phyloP scores from a whole-genome alignment of 2,797 vertebrate species.

The Sebastes oblongus region DNA sequence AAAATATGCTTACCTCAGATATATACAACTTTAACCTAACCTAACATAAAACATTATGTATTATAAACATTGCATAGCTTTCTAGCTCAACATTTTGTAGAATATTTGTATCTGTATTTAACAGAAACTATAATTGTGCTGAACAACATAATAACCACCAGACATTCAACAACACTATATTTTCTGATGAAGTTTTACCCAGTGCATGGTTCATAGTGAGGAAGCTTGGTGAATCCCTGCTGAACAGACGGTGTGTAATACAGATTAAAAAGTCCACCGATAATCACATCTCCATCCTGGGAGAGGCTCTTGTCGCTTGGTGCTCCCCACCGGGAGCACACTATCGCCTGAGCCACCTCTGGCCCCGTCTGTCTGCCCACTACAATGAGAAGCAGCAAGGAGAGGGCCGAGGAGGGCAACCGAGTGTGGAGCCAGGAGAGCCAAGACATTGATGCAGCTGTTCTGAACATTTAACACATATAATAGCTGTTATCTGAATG shows the following conservation, averaged over 20 bases:
- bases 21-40: neutral
- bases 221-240: constrained; percentile 54
- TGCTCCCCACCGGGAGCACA: constrained; percentile 55
- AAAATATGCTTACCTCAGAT: neutral
- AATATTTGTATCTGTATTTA: neutral
- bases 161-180: neutral
- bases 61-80: neutral
- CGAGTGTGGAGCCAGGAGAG: constrained; percentile 2
- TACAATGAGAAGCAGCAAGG: constrained; percentile 37
- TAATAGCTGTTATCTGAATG: neutral
- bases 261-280: constrained; percentile 75
- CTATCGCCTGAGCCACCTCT: neutral
- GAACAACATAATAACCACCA: neutral
- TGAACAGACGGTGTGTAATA: constrained; percentile 55
- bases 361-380: constrained; percentile 14
- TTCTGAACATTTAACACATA: neutral
- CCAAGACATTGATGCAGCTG: constrained; percentile 42
- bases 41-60: neutral
- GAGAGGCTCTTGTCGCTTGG: constrained; percentile 51
- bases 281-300: constrained; percentile 76
- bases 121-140: neutral
- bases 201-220: constrained; percentile 58
- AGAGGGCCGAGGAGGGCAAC: neutral
- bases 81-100: neutral
- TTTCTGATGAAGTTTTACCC: constrained; percentile 53